Evolutionary conservation across 2,888 invertebrate genomes (phyloP).

Genomic region (Cheilosia grossa): DNA sequence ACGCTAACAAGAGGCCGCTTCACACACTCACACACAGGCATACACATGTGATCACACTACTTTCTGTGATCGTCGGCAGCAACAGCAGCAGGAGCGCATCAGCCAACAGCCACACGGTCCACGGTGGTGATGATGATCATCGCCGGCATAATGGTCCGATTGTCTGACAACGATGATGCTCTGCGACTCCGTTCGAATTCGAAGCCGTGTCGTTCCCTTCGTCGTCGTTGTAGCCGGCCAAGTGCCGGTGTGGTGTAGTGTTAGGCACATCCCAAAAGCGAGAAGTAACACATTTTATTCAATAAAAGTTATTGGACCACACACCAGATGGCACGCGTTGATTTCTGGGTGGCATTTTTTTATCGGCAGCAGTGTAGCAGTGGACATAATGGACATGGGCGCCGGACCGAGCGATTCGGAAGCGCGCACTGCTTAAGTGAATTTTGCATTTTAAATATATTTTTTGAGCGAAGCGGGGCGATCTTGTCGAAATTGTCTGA

Average conservation of each 20-base stretch:
- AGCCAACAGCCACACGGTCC: slow-evolving; percentile 50
- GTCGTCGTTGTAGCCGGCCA: slow-evolving; percentile 56
- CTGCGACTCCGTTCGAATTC: slow-evolving; percentile 41
- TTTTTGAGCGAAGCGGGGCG: slow-evolving; percentile 30
- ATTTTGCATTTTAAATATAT: slow-evolving; percentile 54
- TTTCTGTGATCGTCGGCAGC: background rate
- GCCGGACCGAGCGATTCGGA: slow-evolving; percentile 67
- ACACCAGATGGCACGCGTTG: slow-evolving; percentile 90
- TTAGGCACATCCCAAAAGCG: slow-evolving; percentile 75
- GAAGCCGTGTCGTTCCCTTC: slow-evolving; percentile 69
- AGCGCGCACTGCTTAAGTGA: slow-evolving; percentile 60
- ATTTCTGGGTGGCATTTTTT: slow-evolving; percentile 76
- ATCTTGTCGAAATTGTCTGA: slow-evolving; percentile 66
- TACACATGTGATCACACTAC: slow-evolving; percentile 1
- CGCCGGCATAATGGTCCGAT: slow-evolving; percentile 71
- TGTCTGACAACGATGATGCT: slow-evolving; percentile 68
- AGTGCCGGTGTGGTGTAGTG: slow-evolving; percentile 69
- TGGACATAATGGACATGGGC: slow-evolving; percentile 72
- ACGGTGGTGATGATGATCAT: slow-evolving; percentile 67
- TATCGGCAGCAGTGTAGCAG: slow-evolving; percentile 70
- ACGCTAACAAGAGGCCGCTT: slow-evolving; percentile 73
- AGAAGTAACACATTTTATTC: slow-evolving; percentile 77
- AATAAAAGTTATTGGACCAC: slow-evolving; percentile 87
- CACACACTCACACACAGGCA: slow-evolving; percentile 32
- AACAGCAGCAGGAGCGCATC: slow-evolving; percentile 19